Percentiles rank a stretch among this genome's conserved stretches.
Evolutionary conservation across 2,797 vertebrate species (phyloP).

Genomic region (Melanitta fusca): DNA sequence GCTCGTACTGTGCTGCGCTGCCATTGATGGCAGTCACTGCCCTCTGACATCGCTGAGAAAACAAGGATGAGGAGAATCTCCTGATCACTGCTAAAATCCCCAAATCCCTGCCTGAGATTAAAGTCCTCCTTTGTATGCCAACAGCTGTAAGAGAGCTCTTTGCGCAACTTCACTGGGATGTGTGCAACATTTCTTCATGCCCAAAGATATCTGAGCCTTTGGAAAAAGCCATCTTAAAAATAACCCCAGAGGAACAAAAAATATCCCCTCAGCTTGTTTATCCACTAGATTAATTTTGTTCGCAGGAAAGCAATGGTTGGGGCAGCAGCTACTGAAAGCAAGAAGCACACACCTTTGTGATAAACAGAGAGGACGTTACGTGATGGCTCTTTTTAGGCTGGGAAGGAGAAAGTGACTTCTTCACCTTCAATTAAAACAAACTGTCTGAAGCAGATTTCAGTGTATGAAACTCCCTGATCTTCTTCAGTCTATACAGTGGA

Average conservation of each 20-base stretch:
- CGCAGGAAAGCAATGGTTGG: background rate
- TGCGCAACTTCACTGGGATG: background rate
- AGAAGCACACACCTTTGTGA: background rate
- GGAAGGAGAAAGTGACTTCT: background rate
- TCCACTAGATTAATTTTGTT: background rate
- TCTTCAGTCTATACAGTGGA: background rate
- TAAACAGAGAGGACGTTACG: background rate
- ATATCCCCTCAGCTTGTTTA: background rate
- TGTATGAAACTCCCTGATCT: too few species aligned
- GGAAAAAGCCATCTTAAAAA: background rate
- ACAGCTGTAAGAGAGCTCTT: background rate
- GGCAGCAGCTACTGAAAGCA: background rate
- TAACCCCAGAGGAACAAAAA: background rate
- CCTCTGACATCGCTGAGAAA: background rate
- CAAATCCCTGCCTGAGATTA: background rate
- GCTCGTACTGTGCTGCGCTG: too few species aligned
- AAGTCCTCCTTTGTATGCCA: background rate
- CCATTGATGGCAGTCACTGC: background rate
- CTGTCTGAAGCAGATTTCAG: background rate
- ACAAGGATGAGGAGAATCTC: background rate
- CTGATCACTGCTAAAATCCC: background rate
- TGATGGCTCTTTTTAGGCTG: background rate
- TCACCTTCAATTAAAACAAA: background rate
- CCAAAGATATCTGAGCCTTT: background rate
- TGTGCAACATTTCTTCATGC: background rate